These are phyloP conservation scores for Papilio protenor DNA, from an alignment of 2,888 invertebrate species.

Conservation along the genomic window DNA sequence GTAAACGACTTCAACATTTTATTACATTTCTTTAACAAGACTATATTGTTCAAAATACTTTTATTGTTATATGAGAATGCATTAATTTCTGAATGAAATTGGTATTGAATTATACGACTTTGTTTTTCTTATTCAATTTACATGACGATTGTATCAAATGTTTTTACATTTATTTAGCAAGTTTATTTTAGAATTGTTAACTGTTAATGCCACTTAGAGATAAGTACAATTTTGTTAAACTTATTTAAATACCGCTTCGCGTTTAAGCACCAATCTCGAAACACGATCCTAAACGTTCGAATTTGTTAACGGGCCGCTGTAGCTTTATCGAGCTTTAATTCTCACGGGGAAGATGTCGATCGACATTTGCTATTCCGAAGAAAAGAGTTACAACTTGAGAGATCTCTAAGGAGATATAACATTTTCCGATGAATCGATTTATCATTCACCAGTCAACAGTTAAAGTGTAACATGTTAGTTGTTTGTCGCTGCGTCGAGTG, in stretches of 20 bases:
- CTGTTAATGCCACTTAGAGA: not conserved
- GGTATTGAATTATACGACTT: slow-evolving; percentile 1
- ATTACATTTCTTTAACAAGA: slow-evolving; percentile 37
- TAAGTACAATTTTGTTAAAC: not conserved
- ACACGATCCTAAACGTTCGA: slow-evolving; percentile 14
- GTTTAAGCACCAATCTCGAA: not conserved
- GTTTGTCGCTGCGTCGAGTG: slow-evolving; percentile 57
- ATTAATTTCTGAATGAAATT: slow-evolving; percentile 27
- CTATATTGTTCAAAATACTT: slow-evolving; percentile 27
- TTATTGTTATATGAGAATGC: slow-evolving; percentile 33
- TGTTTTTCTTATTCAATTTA: slow-evolving; percentile 12
- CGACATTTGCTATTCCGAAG: slow-evolving; percentile 61
- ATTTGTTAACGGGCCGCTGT: slow-evolving; percentile 64
- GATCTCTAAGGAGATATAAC: not conserved
- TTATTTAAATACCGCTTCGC: not conserved
- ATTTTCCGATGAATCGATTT: slow-evolving; percentile 51
- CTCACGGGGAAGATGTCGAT: slow-evolving; percentile 70
- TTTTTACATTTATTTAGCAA: too few relatives aligned
- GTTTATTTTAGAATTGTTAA: not conserved
- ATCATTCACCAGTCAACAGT: slow-evolving; percentile 69
- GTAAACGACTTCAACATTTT: slow-evolving; percentile 38
- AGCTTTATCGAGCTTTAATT: slow-evolving; percentile 63
- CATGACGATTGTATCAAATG: not conserved
- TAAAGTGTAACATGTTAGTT: slow-evolving; percentile 56
- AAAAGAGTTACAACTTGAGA: not conserved